phyloP scores from a whole-genome alignment of 1,140 invertebrate genomes.

The Pseudomyrmex gracilis region DNA sequence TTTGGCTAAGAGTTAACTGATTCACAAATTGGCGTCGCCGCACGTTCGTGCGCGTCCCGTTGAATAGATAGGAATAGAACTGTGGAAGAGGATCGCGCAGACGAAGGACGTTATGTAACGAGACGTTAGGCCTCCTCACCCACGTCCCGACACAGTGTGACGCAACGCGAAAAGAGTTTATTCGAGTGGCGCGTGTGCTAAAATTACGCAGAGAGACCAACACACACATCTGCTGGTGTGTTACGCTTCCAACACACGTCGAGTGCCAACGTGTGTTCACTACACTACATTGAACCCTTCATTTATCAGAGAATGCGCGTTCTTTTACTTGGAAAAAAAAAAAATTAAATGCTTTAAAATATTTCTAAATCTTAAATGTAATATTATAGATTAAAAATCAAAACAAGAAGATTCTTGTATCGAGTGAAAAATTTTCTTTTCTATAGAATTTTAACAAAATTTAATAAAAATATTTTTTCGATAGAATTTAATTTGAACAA shows the following conservation, averaged over 20 bases:
- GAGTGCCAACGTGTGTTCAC: slow-evolving; percentile 6
- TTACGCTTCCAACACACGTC: slow-evolving; percentile 29
- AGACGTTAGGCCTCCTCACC: slow-evolving; percentile 67
- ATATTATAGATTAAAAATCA: not conserved
- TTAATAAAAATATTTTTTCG: too few relatives aligned
- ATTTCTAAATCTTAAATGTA: too few relatives aligned
- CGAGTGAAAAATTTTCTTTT: too few relatives aligned
- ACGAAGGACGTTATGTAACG: slow-evolving; percentile 70
- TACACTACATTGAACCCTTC: slow-evolving; percentile 1
- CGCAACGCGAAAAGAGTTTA: slow-evolving; percentile 65
- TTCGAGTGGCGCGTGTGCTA: slow-evolving; percentile 66
- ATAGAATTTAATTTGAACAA: too few relatives aligned
- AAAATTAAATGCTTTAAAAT: too few relatives aligned
- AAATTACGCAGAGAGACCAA: slow-evolving; percentile 73
- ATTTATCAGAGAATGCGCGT: not conserved
- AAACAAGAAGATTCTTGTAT: not conserved
- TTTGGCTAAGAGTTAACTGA: slow-evolving; percentile 16
- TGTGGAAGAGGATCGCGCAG: slow-evolving; percentile 49
- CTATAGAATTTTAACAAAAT: too few relatives aligned
- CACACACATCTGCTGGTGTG: slow-evolving; percentile 23
- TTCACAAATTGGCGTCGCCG: slow-evolving; percentile 16
- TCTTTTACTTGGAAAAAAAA: too few relatives aligned
- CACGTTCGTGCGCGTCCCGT: slow-evolving; percentile 12
- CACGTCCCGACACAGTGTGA: slow-evolving; percentile 64
- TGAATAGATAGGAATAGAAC: slow-evolving; percentile 53